Conservation (phyloP, 2,113 vertebrate genomes). For the Dipodomys merriami region DNA sequence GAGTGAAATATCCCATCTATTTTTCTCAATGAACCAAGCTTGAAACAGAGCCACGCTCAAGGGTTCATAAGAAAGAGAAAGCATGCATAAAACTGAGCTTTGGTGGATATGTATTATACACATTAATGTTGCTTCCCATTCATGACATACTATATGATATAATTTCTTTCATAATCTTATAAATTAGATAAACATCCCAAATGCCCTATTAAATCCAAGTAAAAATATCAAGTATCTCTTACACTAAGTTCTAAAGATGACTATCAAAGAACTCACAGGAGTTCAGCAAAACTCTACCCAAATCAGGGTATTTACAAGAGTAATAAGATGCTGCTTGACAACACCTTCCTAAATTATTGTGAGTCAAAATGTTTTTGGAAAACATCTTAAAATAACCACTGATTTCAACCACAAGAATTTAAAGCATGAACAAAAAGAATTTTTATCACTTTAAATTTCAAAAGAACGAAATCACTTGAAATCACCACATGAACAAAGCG, state of each 20-base stretch:
- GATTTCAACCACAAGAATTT: conserved; percentile 27
- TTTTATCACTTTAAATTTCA: conserved; percentile 39
- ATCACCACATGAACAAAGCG: background rate
- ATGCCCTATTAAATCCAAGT: background rate
- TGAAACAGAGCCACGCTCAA: background rate
- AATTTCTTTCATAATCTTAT: background rate
- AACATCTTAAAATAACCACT: conserved; percentile 5
- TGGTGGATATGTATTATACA: background rate
- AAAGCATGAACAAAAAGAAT: conserved; percentile 4
- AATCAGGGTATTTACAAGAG: background rate
- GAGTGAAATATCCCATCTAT: background rate
- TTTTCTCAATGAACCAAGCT: background rate
- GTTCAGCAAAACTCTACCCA: background rate
- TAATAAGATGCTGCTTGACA: background rate
- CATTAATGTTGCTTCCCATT: background rate
- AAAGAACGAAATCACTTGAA: conserved; percentile 13
- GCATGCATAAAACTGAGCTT: background rate
- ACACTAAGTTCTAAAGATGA: background rate
- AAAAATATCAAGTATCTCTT: background rate
- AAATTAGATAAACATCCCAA: background rate
- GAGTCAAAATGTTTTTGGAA: conserved; percentile 32
- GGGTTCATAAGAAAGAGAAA: background rate
- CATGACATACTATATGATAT: background rate
- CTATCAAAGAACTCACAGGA: background rate
- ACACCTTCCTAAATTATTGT: background rate